Evolutionary conservation across 2,797 vertebrate genomes (phyloP).

Genomic region (Oreortyx pictus): DNA sequence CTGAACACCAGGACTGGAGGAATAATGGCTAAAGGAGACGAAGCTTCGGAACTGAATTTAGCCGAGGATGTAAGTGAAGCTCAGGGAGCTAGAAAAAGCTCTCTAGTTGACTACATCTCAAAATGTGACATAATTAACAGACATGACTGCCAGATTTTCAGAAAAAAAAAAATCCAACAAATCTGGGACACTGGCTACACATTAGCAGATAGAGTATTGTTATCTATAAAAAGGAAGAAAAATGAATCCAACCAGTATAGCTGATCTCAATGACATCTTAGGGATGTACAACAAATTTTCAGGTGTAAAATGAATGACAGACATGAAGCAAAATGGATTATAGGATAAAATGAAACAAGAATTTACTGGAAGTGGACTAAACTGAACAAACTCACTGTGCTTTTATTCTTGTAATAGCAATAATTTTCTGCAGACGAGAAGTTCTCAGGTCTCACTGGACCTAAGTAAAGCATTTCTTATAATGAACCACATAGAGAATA

Average conservation of each 20-base stretch:
- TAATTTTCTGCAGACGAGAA: background rate
- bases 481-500: background rate
- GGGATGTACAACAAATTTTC: background rate
- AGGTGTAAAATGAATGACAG: slow-evolving; percentile 1
- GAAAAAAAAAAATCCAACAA: background rate
- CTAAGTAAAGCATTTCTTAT: background rate
- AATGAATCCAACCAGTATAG: background rate
- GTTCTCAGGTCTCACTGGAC: background rate
- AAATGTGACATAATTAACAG: background rate
- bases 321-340: background rate
- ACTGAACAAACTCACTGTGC: background rate
- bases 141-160: background rate
- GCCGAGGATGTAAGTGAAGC: background rate
- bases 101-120: background rate
- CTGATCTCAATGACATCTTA: background rate
- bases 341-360: background rate
- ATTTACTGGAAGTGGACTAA: background rate
- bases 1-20: background rate
- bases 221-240: background rate
- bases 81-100: background rate
- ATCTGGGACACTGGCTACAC: background rate
- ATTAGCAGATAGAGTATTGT: background rate
- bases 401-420: background rate
- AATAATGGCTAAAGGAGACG: background rate
- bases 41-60: background rate